phyloP scores from a whole-genome alignment of 2,797 vertebrate genomes.

The Nannoperca obscura region DNA sequence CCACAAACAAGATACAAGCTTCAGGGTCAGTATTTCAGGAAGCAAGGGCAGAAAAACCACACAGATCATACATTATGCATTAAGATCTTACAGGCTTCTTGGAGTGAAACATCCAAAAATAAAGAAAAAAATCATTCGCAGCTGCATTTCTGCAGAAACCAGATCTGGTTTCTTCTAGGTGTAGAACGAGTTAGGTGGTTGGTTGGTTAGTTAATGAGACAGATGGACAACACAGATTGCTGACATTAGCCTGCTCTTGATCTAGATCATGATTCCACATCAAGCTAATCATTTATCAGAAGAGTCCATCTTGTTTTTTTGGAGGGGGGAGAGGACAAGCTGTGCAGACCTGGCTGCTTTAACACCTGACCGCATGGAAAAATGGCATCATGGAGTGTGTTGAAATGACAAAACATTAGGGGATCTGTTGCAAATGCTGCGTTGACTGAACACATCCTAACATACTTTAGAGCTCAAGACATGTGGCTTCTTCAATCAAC shows the following conservation, averaged over 20 bases:
- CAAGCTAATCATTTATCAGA: conserved; percentile 84
- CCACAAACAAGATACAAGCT: conserved; percentile 51
- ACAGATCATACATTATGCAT: conserved; percentile 52
- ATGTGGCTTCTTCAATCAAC: not conserved
- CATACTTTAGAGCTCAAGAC: conserved; percentile 20
- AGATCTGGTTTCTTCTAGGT: conserved; percentile 45
- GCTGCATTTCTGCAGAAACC: conserved; percentile 43
- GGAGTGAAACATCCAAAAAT: conserved; percentile 31
- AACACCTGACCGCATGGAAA: conserved; percentile 72
- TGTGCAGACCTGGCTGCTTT: conserved; percentile 73
- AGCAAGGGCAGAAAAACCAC: conserved; percentile 38
- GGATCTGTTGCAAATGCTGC: conserved; percentile 59
- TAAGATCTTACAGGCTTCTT: conserved; percentile 28
- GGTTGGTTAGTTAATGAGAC: conserved; percentile 75
- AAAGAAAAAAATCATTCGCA: conserved; percentile 43
- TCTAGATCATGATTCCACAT: conserved; percentile 84
- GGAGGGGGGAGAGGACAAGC: conserved; percentile 70
- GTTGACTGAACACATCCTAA: conserved; percentile 30
- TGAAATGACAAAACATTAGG: conserved; percentile 73
- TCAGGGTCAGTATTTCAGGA: conserved; percentile 40
- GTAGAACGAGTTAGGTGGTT: conserved; percentile 49
- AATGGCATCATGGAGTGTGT: conserved; percentile 61
- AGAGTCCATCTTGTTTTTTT: conserved; percentile 76
- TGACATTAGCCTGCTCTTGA: conserved; percentile 82
- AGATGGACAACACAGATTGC: conserved; percentile 84